Evolutionary conservation across 2,888 invertebrate species (phyloP), one percentile per base, ranked within the genome.

Genomic region (Sicus ferrugineus): DNA sequence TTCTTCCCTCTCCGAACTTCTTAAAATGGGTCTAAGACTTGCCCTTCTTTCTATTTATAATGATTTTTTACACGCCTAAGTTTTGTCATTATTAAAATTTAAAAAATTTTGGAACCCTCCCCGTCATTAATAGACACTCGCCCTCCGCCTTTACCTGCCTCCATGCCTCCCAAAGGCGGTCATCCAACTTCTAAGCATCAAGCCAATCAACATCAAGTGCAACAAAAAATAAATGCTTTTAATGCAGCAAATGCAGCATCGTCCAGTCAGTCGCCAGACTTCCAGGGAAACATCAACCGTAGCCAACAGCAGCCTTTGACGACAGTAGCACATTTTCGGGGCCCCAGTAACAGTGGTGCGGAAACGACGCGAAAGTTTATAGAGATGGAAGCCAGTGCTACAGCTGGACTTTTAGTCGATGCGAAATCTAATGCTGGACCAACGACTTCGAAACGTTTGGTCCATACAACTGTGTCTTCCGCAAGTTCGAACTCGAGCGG

Each of bases 81-180:
- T 16, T 16, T 42, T n/a, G 7, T 42, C n/a, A n/a, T 42, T 16
- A 9, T 42, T 9, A 42, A n/a, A n/a, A 4, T 42, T 42, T n/a
- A 50, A 19, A 50, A 21, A n/a, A 50, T 21, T 54, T 65, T 64
- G 58, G 23, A 31, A 65, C 67, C 30, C 16, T 26, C 23, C 46
- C n/a, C 19, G 21, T 38, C 54, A 16, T n/a, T 31, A n/a, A 38
- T 34, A 63, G 50, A 64, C 16, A n/a, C n/a, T n/a, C 11, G n/a
- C 48, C 64, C 85, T 78, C 86, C 85, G 78, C 86, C 85, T 77
- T 80, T 86, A 75, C 85, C 86, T 74, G 79, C 83, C 71, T 84
- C 86, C 76, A 83, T 84, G 83, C 86, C 85, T 72, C 86, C 86
- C 23, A 72, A 81, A 74, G 81, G 80, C 73, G 77, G 76, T 68